A percentile compares a stretch with the other conserved stretches of the same genome.
These are phyloP conservation scores for Heptranchias perlo DNA, from an alignment of 2,113 vertebrate species.

Conservation along the genomic window DNA sequence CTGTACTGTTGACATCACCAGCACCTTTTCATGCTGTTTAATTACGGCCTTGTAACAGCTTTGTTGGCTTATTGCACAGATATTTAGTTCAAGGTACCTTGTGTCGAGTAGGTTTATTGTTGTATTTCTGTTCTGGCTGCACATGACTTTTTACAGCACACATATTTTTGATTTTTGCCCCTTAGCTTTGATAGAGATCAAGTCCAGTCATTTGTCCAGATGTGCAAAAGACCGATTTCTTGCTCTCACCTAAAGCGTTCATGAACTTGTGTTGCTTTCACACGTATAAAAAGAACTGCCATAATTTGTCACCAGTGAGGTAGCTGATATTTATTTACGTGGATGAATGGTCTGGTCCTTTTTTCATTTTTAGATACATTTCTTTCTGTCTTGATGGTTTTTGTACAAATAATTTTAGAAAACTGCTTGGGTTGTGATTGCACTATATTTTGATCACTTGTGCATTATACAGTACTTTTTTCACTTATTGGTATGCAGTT, in stretches of 20 bases:
- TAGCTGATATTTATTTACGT: neutral
- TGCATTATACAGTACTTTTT: neutral
- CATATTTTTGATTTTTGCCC: neutral
- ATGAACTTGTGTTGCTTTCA: neutral
- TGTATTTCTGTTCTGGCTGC: neutral
- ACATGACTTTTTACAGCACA: neutral
- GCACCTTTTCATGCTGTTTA: neutral
- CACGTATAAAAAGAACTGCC: neutral
- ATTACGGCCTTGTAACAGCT: neutral
- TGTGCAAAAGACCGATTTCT: neutral
- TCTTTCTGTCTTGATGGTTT: neutral
- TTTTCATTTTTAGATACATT: neutral
- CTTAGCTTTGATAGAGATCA: neutral
- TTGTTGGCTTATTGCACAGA: neutral
- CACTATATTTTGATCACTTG: neutral
- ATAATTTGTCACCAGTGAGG: neutral
- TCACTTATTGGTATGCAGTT: neutral
- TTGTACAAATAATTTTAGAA: constrained; percentile 3
- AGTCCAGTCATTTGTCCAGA: neutral
- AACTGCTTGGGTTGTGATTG: constrained; percentile 23
- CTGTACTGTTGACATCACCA: neutral
- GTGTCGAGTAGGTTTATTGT: neutral
- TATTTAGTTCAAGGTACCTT: neutral
- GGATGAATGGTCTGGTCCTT: neutral
- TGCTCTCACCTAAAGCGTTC: neutral